A percentile compares a stretch with the other conserved stretches of the same genome.
These are phyloP conservation scores for Drosophila kanekoi DNA, from an alignment of 2,888 invertebrate genomes.

Conservation along the genomic window DNA sequence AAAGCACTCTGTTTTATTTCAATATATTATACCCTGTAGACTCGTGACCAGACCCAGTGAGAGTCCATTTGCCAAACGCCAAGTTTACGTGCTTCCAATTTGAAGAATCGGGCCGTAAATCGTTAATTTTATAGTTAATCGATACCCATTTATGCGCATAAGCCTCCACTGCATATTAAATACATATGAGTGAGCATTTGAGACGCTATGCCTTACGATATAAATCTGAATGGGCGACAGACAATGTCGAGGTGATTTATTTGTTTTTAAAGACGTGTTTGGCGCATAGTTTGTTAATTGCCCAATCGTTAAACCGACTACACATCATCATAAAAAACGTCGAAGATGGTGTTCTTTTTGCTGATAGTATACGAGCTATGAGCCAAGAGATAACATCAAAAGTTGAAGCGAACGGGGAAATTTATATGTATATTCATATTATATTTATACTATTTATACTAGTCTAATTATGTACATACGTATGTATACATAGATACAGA, in stretches of 20 bases:
- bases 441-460: not conserved
- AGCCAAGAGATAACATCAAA: constrained; percentile 22
- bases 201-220: constrained; percentile 8
- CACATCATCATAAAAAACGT: constrained; percentile 36
- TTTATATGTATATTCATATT: not conserved
- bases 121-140: constrained; percentile 68
- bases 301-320: constrained; percentile 60
- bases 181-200: constrained; percentile 5
- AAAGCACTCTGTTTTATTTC: not conserved
- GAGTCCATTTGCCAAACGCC: constrained; percentile 14
- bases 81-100: constrained; percentile 30
- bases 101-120: constrained; percentile 64
- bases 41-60: constrained; percentile 17
- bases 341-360: constrained; percentile 9
- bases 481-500: constrained; percentile 16
- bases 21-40: not conserved
- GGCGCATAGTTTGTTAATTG: constrained; percentile 63
- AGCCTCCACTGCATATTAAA: constrained; percentile 66
- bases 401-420: constrained; percentile 1
- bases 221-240: constrained; percentile 30
- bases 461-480: not conserved
- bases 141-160: constrained; percentile 61
- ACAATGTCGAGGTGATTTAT: constrained; percentile 69
- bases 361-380: constrained; percentile 7
- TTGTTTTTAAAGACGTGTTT: constrained; percentile 76